These are phyloP conservation scores for Apotomis turbidana DNA, from an alignment of 2,888 invertebrate species.

Conservation along the genomic window DNA sequence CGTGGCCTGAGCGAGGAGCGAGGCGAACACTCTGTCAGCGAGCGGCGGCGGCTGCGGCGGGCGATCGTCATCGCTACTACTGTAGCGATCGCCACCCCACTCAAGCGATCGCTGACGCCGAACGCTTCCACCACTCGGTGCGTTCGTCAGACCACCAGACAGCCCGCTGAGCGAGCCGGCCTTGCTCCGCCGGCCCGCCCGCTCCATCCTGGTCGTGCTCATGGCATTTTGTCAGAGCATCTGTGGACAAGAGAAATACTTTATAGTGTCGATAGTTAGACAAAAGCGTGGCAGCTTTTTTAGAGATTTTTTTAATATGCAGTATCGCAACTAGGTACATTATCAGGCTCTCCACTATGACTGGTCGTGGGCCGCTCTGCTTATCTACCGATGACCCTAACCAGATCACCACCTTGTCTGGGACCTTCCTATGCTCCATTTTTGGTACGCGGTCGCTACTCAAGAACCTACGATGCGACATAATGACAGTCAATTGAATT, in stretches of 20 bases:
- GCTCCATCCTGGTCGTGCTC: slow-evolving; percentile 72
- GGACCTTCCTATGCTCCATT: too few relatives aligned
- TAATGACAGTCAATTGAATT: too few relatives aligned
- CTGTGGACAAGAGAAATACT: slow-evolving; percentile 53
- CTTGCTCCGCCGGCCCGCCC: slow-evolving; percentile 74
- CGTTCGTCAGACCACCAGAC: slow-evolving; percentile 62
- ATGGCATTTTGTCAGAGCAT: slow-evolving; percentile 68
- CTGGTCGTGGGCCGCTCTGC: too few relatives aligned
- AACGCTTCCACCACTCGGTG: slow-evolving; percentile 57
- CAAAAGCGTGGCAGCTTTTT: too few relatives aligned
- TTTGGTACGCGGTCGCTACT: too few relatives aligned
- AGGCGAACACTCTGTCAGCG: slow-evolving; percentile 81
- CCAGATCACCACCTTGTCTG: too few relatives aligned
- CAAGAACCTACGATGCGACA: too few relatives aligned
- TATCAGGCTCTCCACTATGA: too few relatives aligned
- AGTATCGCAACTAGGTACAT: too few relatives aligned
- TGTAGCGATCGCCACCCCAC: slow-evolving; percentile 84
- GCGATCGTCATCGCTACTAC: slow-evolving; percentile 82
- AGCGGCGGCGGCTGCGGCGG: slow-evolving; percentile 79
- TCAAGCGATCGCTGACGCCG: slow-evolving; percentile 84
- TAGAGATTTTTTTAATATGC: too few relatives aligned
- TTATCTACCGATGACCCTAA: too few relatives aligned
- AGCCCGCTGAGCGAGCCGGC: slow-evolving; percentile 77
- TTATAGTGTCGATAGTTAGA: too few relatives aligned
- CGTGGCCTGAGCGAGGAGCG: slow-evolving; percentile 80